Evolutionary conservation across 2,797 vertebrate genomes (phyloP).

Genomic region (Macropodus opercularis): DNA sequence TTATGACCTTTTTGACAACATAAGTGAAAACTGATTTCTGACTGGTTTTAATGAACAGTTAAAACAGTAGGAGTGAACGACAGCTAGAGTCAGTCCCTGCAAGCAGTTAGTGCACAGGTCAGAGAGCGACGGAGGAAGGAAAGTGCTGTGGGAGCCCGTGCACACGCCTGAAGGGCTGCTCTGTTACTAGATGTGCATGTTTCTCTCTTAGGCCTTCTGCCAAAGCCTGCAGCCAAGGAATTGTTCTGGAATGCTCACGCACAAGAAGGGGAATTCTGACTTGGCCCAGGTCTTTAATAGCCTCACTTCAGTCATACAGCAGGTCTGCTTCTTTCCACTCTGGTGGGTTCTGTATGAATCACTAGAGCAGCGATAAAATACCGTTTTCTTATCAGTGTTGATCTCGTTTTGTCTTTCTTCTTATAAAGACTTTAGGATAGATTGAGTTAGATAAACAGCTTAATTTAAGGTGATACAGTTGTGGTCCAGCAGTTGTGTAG

Average conservation of each 20-base stretch:
- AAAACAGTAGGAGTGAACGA: neutral
- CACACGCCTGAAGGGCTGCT: neutral
- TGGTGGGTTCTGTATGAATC: no score
- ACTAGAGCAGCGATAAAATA: no score
- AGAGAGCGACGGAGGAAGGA: slow-evolving; percentile 19
- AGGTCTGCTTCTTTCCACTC: no score
- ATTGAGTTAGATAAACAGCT: no score
- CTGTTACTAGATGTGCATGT: slow-evolving; percentile 46
- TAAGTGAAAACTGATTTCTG: no score
- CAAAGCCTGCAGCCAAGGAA: slow-evolving; percentile 44
- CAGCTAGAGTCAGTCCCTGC: slow-evolving; percentile 2
- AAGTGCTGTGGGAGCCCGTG: slow-evolving; percentile 24
- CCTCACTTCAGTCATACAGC: slow-evolving; percentile 8
- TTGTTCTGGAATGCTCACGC: slow-evolving; percentile 49
- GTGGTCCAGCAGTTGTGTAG: no score
- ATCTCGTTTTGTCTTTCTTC: no score
- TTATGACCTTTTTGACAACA: no score
- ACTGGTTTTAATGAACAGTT: no score
- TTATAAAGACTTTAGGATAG: no score
- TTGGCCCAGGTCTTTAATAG: slow-evolving; percentile 5
- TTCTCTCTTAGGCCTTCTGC: slow-evolving; percentile 42
- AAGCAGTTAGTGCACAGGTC: slow-evolving; percentile 19
- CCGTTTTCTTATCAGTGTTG: no score
- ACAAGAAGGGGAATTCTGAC: slow-evolving; percentile 52
- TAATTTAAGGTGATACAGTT: no score